Evolutionary conservation across 2,888 invertebrate species (phyloP).

Genomic region (Dolomedes plantarius): DNA sequence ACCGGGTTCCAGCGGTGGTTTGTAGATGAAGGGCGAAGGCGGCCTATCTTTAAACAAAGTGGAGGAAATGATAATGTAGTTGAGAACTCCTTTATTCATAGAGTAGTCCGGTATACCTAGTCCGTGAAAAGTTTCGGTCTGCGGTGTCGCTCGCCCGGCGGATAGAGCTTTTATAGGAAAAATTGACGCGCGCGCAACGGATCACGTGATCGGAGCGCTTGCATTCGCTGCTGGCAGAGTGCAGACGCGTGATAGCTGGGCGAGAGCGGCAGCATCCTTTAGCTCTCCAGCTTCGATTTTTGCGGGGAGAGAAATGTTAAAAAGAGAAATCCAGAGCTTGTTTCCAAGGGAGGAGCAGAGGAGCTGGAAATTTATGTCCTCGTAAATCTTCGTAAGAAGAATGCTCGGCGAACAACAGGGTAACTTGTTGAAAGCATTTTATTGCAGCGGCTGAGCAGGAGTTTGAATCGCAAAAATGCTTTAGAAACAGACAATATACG

Average conservation of each 20-base stretch:
- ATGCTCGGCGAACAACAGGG: no score
- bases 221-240: conserved; percentile 41
- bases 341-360: not conserved
- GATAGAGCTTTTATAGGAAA: conserved; percentile 19
- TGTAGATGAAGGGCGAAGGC: conserved; percentile 62
- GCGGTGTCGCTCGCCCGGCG: conserved; percentile 18
- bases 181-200: conserved; percentile 6
- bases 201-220: conserved; percentile 61
- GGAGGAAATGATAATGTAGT: conserved; percentile 58
- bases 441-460: no score
- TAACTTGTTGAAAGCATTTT: no score
- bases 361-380: no score
- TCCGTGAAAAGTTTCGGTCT: conserved; percentile 22
- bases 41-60: conserved; percentile 67
- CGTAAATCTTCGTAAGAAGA: no score
- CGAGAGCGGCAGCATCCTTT: not conserved
- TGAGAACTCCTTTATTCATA: conserved; percentile 64
- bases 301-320: not conserved
- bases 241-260: conserved; percentile 33
- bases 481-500: no score
- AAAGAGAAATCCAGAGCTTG: not conserved
- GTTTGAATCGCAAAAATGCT: no score
- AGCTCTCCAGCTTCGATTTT: conserved; percentile 59
- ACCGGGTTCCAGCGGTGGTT: conserved; percentile 61
- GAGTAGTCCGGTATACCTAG: conserved; percentile 32